Conservation (phyloP, 2,888 invertebrate species). For the Nebria salina region DNA sequence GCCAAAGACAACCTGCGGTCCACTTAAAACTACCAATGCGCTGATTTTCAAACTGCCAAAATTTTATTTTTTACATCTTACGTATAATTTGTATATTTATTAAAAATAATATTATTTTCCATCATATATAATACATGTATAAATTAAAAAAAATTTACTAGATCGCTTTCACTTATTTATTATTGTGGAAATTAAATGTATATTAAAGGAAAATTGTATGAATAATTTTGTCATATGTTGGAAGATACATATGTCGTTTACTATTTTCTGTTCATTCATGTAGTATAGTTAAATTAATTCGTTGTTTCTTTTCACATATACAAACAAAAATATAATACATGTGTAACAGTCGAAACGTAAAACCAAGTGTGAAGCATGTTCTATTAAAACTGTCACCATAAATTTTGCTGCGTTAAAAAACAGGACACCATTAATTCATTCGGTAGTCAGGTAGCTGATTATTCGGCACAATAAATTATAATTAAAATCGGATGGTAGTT, state of each 20-base stretch:
- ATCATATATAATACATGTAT: no score
- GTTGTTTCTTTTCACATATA: not conserved
- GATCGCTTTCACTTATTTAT: no score
- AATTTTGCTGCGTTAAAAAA: constrained; percentile 37
- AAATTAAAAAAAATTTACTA: no score
- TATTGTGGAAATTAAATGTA: no score
- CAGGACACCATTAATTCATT: constrained; percentile 40
- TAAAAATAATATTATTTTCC: no score
- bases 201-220: no score
- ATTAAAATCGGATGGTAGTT: constrained; percentile 36
- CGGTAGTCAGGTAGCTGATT: constrained; percentile 38
- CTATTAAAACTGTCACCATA: constrained; percentile 38
- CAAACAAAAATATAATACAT: not conserved
- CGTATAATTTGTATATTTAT: not conserved
- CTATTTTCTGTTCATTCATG: not conserved
- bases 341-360: constrained; percentile 15
- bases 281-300: not conserved
- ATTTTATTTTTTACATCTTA: constrained; percentile 8
- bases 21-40: constrained; percentile 29
- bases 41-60: constrained; percentile 19
- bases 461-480: constrained; percentile 37
- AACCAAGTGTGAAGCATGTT: constrained; percentile 38
- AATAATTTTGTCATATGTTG: no score
- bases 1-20: not conserved
- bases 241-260: no score